Evolutionary conservation across 2,113 vertebrate species (phyloP), one percentile per base, ranked within the genome.

Genomic region (Pelecanoides urinatrix): DNA sequence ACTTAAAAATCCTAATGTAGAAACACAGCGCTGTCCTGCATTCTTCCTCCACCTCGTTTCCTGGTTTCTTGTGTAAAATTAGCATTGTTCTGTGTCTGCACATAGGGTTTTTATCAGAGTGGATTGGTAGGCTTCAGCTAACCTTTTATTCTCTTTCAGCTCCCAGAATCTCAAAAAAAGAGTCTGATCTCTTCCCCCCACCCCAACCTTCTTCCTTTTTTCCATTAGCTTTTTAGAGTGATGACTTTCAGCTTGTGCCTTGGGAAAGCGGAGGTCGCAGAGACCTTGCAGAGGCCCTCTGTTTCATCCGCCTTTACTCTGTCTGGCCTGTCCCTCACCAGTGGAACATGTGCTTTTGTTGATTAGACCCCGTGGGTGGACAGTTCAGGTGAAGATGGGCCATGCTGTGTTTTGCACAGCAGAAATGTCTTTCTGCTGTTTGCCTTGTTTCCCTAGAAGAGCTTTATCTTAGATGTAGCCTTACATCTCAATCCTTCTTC

Each of bases 1-100:
- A 72, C 95, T 97, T 96, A 94, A 96, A 96, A 96, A 96, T 92
- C 91, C 73, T 92, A 67, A 81, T 92, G 92, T 79, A 90, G 89
- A 96, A 94, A 89, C 94, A 89, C 75, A 95, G 88, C 13, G 0
- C 75, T 94, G 50, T 91, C 91, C 92, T 97, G 94, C 79, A 30
- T 74, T 90, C 77, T 90, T 66, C 72, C 61, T 83, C 87, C 32
- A 75, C 81, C 71, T 85, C 2, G 0, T 91, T 94, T 94, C 61
- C 80, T 82, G 70, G 65, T 87, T 96, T 89, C 63, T 92, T 32
- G 90, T 82, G 63, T 95, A 84, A 78, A 95, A 88, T 90, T 91
- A 84, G 62, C 79, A 52, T 92, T 90, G 78, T 91, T 95, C 81
- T 62, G 10, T 89, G 50, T n/a, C 89, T 92, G 70, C 66, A 78